phyloP scores from a whole-genome alignment of 1,140 invertebrate species.

The Lordiphosa mommai region DNA sequence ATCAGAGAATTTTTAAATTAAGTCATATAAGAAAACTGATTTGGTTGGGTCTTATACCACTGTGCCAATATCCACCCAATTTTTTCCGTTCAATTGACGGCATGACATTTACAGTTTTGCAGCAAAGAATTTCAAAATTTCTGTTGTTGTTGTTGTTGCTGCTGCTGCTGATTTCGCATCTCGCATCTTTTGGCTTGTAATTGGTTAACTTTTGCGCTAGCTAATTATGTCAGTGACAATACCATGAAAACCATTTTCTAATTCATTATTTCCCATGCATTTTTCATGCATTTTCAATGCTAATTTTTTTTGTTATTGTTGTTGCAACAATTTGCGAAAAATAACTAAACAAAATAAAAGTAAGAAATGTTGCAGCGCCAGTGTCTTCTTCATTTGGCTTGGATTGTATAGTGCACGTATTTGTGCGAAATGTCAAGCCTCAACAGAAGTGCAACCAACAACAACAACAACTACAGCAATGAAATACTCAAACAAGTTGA shows the following conservation, averaged over 20 bases:
- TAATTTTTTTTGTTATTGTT: conserved; percentile 6
- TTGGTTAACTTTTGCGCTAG: conserved; percentile 13
- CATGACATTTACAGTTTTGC: conserved; percentile 53
- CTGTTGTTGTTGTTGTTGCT: neutral
- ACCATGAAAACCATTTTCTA: conserved; percentile 18
- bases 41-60: no score
- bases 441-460: conserved; percentile 49
- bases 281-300: conserved; percentile 21
- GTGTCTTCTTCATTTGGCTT: conserved; percentile 32
- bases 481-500: conserved; percentile 57
- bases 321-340: conserved; percentile 55
- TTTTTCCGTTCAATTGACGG: neutral
- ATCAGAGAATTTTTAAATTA: no score
- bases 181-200: conserved; percentile 4
- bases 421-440: conserved; percentile 67
- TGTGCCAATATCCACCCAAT: no score
- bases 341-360: conserved; percentile 43
- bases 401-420: no score
- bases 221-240: conserved; percentile 50
- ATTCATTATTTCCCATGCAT: conserved; percentile 21
- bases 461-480: conserved; percentile 10
- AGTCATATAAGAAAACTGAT: no score
- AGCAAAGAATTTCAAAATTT: conserved; percentile 51
- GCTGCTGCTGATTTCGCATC: conserved; percentile 21
- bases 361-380: conserved; percentile 37